phyloP scores from a whole-genome alignment of 2,888 invertebrate genomes.

The Tipula unca region DNA sequence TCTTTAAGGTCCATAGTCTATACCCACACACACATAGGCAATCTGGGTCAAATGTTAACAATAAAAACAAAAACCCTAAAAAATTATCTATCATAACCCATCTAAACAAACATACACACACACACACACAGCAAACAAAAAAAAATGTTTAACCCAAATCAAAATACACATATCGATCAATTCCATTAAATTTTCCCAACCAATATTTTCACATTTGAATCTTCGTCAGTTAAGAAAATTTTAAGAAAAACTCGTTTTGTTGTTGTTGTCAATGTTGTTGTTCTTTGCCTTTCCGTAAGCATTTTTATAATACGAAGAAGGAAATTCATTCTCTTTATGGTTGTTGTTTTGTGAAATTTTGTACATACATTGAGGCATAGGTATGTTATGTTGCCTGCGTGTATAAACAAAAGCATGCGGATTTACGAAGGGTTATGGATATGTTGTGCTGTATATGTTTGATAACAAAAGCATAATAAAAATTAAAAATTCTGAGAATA shows the following conservation, averaged over 20 bases:
- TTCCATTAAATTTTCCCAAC: background rate
- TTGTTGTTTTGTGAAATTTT: background rate
- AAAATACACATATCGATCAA: background rate
- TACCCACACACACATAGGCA: background rate
- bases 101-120: background rate
- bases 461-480: background rate
- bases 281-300: background rate
- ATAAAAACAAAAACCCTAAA: background rate
- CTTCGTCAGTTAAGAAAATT: background rate
- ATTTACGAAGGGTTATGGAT: background rate
- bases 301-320: background rate
- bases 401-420: background rate
- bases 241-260: background rate
- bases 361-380: background rate
- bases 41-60: background rate
- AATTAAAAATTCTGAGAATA: background rate
- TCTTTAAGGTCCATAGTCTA: no score
- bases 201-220: background rate
- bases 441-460: background rate
- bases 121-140: background rate
- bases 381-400: background rate
- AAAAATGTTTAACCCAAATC: background rate
- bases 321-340: background rate
- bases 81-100: background rate
- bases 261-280: background rate